These are phyloP conservation scores for Pipa parva DNA, from an alignment of 2,113 vertebrate genomes.

Conservation along the genomic window DNA sequence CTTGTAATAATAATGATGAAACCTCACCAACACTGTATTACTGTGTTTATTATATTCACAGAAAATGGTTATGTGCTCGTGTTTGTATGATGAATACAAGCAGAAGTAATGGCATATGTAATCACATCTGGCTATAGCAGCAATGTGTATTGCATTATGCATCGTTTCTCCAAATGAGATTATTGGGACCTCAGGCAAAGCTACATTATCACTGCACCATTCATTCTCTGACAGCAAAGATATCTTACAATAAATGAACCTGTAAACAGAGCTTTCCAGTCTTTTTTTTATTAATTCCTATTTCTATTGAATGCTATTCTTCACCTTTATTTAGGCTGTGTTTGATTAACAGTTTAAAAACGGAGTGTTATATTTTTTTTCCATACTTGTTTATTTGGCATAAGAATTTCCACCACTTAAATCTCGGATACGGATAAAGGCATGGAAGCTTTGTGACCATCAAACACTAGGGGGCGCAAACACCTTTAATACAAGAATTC, in stretches of 20 bases:
- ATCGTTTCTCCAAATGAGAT: constrained; percentile 34
- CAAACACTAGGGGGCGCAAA: constrained; percentile 51
- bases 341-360: not conserved
- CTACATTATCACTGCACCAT: constrained; percentile 41
- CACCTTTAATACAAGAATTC: constrained; percentile 44
- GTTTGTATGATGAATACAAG: constrained; percentile 23
- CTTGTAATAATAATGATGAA: no score
- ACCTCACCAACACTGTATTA: no score
- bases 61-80: no score
- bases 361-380: not conserved
- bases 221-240: constrained; percentile 27
- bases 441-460: not conserved
- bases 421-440: constrained; percentile 24
- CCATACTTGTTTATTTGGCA: not conserved
- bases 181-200: constrained; percentile 34
- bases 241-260: constrained; percentile 23
- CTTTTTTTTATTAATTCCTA: constrained; percentile 26
- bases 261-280: constrained; percentile 23
- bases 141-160: constrained; percentile 37
- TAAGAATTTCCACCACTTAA: not conserved
- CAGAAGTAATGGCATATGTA: constrained; percentile 39
- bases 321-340: not conserved
- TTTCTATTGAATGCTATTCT: constrained; percentile 3
- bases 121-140: constrained; percentile 41
- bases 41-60: no score